Base-by-base conservation (phyloP, 2,797 vertebrate species). In the Tragelaphus eurycerus region DNA sequence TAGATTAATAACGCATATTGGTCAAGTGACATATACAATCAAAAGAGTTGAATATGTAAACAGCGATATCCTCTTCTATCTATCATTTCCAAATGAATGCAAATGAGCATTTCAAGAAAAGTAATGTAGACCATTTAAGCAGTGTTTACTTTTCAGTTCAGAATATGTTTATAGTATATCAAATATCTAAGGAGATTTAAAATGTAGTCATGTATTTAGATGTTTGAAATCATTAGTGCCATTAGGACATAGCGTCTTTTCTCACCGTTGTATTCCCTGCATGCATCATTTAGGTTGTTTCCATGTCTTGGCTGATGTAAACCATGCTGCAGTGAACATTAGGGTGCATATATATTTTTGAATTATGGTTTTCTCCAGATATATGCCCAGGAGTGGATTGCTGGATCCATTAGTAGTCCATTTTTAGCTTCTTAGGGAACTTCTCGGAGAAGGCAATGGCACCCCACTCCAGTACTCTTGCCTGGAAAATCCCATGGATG, bases 91-190 rank as follows among this genome's bases (percentile, higher is more conserved):
- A 76, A 84, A 84, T 74, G 31, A 88, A 31, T 59, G 27, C 25
- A 76, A 81, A 74, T 31, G 23, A 91, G 12, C 52, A 94, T 79
- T 64, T 86, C 52, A 94, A 83, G 93, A 74, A 92, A 95, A 90
- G 86, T 29, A 81, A 38, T 43, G 38, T 62, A 46, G 50, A 38
- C 88, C 78, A 90, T 9, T 84, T 93, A 60, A 86, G 16, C 43
- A 59, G 1, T 76, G 25, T 46, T 95, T 86, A 4, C 43, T 92
- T 97, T 97, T 79, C 54, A 2, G 67, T 83, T 29, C 11, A 83
- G 11, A 16, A 46, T 52, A 82, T 92, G 29, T 85, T 93, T 87
- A 48, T 19, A 88, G 81, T 31, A 31, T 84, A 50, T 16, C 29
- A 94, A 7, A 29, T 7, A 92, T 84, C 31, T 59, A 52, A 87